A percentile compares a stretch with the other conserved stretches of the same genome.
phyloP scores from a whole-genome alignment of 2,888 invertebrate genomes.

The Carabus problematicus region DNA sequence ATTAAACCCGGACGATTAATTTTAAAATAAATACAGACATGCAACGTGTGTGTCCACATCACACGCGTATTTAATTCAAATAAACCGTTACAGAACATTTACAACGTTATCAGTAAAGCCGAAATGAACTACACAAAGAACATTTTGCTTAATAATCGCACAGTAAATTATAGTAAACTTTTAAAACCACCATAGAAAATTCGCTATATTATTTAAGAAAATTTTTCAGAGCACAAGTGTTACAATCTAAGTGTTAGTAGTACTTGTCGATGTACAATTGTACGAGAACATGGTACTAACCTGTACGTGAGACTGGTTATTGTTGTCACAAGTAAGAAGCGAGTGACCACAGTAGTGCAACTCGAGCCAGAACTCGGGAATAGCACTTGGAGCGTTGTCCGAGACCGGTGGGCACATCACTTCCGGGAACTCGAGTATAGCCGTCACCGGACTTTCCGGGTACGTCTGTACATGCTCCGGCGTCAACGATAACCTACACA shows the following conservation, averaged over 20 bases:
- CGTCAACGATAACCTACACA: conserved; percentile 66
- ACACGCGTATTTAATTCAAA: too few species aligned
- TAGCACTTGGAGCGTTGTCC: conserved; percentile 61
- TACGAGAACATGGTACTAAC: conserved; percentile 55
- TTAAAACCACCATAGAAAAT: too few species aligned
- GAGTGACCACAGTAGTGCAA: conserved; percentile 82
- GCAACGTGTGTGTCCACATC: too few species aligned
- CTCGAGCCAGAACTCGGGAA: conserved; percentile 78
- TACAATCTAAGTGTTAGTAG: too few species aligned
- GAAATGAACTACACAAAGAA: too few species aligned
- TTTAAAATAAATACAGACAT: neutral
- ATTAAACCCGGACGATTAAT: conserved; percentile 1
- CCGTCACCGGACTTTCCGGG: conserved; percentile 76
- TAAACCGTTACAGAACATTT: too few species aligned
- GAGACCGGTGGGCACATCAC: conserved; percentile 73
- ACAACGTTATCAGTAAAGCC: too few species aligned
- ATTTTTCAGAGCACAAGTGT: too few species aligned
- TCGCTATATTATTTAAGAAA: too few species aligned
- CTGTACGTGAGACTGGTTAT: conserved; percentile 61
- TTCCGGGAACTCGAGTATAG: conserved; percentile 77
- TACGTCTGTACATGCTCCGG: conserved; percentile 82
- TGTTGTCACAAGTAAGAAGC: conserved; percentile 72
- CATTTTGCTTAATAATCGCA: too few species aligned
- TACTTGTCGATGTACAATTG: too few species aligned
- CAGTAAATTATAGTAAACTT: too few species aligned